Base-by-base conservation (phyloP, 2,888 invertebrate species). In the Callinectes sapidus region DNA sequence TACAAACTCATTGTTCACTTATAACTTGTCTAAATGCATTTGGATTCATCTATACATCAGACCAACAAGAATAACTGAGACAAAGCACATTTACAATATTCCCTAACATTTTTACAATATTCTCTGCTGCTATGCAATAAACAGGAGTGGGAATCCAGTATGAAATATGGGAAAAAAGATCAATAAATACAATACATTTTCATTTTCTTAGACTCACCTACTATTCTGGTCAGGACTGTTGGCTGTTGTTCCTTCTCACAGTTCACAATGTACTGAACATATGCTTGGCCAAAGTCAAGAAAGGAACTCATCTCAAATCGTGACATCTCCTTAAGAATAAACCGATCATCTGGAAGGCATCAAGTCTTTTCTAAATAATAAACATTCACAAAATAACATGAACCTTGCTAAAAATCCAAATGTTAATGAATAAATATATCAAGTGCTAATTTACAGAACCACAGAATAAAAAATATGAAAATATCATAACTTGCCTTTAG, bases 321-420 rank as follows among this genome's bases (percentile, higher is more conserved):
- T 3, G 98, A 98, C 98, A 99, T 98, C 96, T 99, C 99, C 95
- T 99, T 99, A 94, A 99, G 96, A 92, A 99, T 98, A 95, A 98
- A 99, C 91, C 99, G 97, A 96, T 98, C 99, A 96, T 99, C 99
- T 91, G 91, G 91, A 90, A 92, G 42, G 32, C 28, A 54, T 2
- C 71, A 71, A 48, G 39, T 48, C 14, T 28, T 87, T 54, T 32
- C 23, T 61, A 61, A 61, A 61, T 18, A 23, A 18, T 18, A 61
- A 61, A 16, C 18, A 61, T 61, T 18, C 18, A 61, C 23, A 61
- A 23, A 23, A 61, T 61, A 61, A 61, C 61, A 61, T 61, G 61
- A 61, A 23, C 28, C 3, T n/a, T 6, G 28, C 28, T 71, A 2
- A 71, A 71, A 71, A 87, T 23, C n/a, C 23, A n/a, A 54, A 55